Base-by-base conservation (phyloP, 1,140 invertebrate genomes). In the Drosophila parvula region DNA sequence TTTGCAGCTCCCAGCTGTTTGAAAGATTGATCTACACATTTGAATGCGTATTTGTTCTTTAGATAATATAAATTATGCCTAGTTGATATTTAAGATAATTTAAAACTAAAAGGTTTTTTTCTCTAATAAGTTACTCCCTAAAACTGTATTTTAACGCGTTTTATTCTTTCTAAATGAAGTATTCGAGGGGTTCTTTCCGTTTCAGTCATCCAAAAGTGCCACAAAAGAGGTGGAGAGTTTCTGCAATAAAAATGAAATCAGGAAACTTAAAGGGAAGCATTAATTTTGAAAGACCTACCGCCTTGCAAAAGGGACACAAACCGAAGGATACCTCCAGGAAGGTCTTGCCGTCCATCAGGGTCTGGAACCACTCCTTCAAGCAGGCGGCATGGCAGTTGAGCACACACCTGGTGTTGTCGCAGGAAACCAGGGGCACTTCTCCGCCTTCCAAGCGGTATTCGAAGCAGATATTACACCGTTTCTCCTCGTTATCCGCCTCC, bases 191-290 rank as follows among this genome's bases (percentile, higher is more conserved):
- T 9, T 14, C 18, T n/a, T 1, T 6, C 12, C 22, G 34, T 44
- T 28, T 80, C 34, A 86, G 16, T 69, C 69, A 32, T 78, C 64
- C 11, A 89, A 48, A n/a, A 88, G 60, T 0, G 77, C 84, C 4
- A 56, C 83, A 70, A 92, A 92, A 0, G 91, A 91, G 11, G 91
- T 90, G 12, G 91, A 92, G 34, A 92, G 67, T 74, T 91, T 91
- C 90, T 91, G 68, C 0, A 75, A 79, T 5, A 11, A 2, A 18
- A 9, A 10, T 6, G 22, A 2, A 16, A 0, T 38, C 18, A 11
- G 34, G 1, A 30, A 55, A n/a, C 12, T 8, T 10, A 1, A 27
- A 22, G 34, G 22, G 3, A 16, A 28, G 16, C 40, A 38, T 2
- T 0, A 10, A 53, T 28, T 51, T 10, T 5, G 3, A 7, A 3